Evolutionary conservation across 1,140 invertebrate genomes (phyloP), one percentile per base, ranked within the genome.

Genomic region (Penaeus chinensis): DNA sequence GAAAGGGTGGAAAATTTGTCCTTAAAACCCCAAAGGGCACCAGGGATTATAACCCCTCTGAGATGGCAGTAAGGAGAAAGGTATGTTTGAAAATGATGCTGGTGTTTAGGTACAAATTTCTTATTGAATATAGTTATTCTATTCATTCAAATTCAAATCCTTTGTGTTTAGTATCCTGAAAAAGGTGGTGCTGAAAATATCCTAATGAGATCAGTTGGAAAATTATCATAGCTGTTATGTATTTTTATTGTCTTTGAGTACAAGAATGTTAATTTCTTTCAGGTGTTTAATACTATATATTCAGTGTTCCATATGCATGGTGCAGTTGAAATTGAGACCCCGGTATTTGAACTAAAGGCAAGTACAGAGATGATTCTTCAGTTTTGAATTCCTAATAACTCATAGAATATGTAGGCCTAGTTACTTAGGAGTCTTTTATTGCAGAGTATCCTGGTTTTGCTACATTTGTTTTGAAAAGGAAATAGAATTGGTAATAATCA

Each of bases 251-350:
- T 37, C n/a, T 3, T 78, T 37, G 18, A 78, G 0, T 37, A 37
- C 32, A 37, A 42, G 19, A 85, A 77, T 32, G 13, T n/a, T 54
- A 76, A 65, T 60, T 27, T 85, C 61, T 82, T 80, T 91, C 94
- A 95, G 90, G 98, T 99, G 1, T 93, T 99, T 81, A 94, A 96
- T 82, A 98, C 96, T 92, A 97, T 99, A 90, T 94, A 96, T 19
- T 91, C 94, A 62, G 96, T 98, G 87, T 99, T 99, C 91, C 98
- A 99, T 93, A 95, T 95, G 83, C 98, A 99, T 92, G 99, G 99
- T n/a, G 99, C 98, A 77, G 97, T 98, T 92, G 97, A 97, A 24
- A 99, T 99, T 92, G 99, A 99, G 91, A 99, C 99, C 71, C 99
- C 99, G 84, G 96, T 99, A 22, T 99, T 99, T 94, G 99, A 99